Base-by-base conservation (phyloP, 1,140 invertebrate species). In the Bombus affinis region DNA sequence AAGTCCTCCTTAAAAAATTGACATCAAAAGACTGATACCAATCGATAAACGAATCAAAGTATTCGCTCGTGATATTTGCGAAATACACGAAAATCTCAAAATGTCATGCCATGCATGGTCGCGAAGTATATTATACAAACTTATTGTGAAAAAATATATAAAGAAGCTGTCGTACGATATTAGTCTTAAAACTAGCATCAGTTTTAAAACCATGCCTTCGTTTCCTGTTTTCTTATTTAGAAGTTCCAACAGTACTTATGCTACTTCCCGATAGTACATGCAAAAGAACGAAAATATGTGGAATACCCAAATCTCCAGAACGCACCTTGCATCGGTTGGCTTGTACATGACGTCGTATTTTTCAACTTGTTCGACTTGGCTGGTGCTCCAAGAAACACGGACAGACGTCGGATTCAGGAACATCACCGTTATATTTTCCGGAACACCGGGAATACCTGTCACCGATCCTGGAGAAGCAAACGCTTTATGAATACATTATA, bases 331-430 rank as follows among this genome's bases (percentile, higher is more conserved):
- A 95, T 97, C 97, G 37, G 97, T 97, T 57, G 97, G 97, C 92
- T 97, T 97, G 93, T 98, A 98, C 32, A 97, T 98, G 92, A 98
- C 97, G 94, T 98, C 97, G 95, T 98, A 98, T 93, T 98, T 98
- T 87, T 98, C 97, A 77, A 98, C 97, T 87, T 96, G 94, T 88
- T 97, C 97, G 82, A 97, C 96, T 65, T 95, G 93, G 74, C 97
- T 96, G 39, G 97, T 98, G 70, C 97, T 97, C 98, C 98, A 98
- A 74, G 97, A 97, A 3, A 98, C 97, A 83, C 97, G 96, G 70
- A 98, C 97, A 22, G 97, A 97, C 76, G 97, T 97, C 15, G 97
- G 97, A 94, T 97, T 98, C 73, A 98, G 95, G 93, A 98, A 98
- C 92, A 97, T 97, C 79, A 98, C 97, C 65, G 97, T 98, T 94